A percentile compares a stretch with the other conserved stretches of the same genome.
These are phyloP conservation scores for Sebastiscus albofasciatus DNA, from an alignment of 2,797 vertebrate species.

Conservation along the genomic window DNA sequence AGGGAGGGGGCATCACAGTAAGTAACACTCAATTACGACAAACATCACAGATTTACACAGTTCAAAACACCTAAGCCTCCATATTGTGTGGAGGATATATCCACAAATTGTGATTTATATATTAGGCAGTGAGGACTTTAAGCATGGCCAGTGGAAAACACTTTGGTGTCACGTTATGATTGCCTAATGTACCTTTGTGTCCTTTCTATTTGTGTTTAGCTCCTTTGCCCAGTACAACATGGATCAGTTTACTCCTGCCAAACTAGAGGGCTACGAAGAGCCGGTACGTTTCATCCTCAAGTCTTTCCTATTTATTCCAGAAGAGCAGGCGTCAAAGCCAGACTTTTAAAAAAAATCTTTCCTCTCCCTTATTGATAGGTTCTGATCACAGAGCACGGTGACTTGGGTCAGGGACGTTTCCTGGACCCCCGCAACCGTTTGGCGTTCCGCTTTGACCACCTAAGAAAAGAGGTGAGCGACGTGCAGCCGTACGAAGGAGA, in stretches of 20 bases:
- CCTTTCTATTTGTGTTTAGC: slow-evolving; percentile 75
- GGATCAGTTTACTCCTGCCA: slow-evolving; percentile 99
- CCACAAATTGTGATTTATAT: background rate
- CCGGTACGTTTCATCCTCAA: slow-evolving; percentile 82
- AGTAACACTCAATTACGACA: slow-evolving; percentile 70
- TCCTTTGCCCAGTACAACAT: slow-evolving; percentile 99
- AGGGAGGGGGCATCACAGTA: slow-evolving; percentile 98
- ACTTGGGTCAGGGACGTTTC: slow-evolving; percentile 95
- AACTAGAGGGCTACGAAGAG: slow-evolving; percentile 95
- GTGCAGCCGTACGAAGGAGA: slow-evolving; percentile 92
- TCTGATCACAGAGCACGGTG: slow-evolving; percentile 98
- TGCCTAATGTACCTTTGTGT: background rate
- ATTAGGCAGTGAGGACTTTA: background rate
- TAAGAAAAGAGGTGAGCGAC: slow-evolving; percentile 96
- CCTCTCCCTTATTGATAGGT: slow-evolving; percentile 74
- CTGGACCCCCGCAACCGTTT: slow-evolving; percentile 93
- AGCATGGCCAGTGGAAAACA: background rate
- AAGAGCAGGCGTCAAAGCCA: background rate
- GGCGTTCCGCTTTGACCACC: slow-evolving; percentile 97
- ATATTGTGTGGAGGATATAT: background rate
- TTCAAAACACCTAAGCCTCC: background rate
- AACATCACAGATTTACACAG: background rate
- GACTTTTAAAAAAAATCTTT: background rate
- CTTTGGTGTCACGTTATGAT: background rate
- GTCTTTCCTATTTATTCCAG: background rate